These are phyloP conservation scores for Latrodectus elegans DNA, from an alignment of 2,888 invertebrate genomes.

Conservation along the genomic window DNA sequence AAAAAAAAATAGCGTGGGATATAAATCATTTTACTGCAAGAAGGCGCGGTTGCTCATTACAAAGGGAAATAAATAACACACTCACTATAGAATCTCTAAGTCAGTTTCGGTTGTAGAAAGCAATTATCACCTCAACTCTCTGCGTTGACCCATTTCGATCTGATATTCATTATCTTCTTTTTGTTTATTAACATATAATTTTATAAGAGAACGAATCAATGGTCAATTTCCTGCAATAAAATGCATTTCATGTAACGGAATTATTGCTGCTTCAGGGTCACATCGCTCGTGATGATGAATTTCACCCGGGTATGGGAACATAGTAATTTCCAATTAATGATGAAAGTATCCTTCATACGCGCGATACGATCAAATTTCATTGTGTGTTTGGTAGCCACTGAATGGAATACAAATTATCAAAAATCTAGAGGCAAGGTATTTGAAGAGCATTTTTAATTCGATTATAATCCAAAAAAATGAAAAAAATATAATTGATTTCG, in stretches of 20 bases:
- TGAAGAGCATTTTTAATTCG: no score
- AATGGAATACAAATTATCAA: no score
- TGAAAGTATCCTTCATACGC: no score
- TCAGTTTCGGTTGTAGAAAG: slow-evolving; percentile 14
- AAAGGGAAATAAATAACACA: slow-evolving; percentile 51
- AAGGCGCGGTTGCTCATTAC: slow-evolving; percentile 64
- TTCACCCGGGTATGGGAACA: no score
- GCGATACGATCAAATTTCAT: no score
- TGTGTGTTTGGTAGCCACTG: no score
- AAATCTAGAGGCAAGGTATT: no score
- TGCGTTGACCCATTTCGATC: slow-evolving; percentile 54
- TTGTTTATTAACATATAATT: slow-evolving; percentile 18
- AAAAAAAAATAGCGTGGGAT: slow-evolving; percentile 34
- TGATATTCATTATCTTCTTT: slow-evolving; percentile 33
- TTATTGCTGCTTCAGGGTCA: slow-evolving; percentile 31
- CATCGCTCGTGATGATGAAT: neutral
- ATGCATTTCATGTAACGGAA: slow-evolving; percentile 4
- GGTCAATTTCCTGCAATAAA: slow-evolving; percentile 26
- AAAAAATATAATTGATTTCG: no score
- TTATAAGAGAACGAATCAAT: slow-evolving; percentile 23
- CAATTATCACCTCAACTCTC: slow-evolving; percentile 65
- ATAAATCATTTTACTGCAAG: slow-evolving; percentile 53
- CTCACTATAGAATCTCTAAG: slow-evolving; percentile 8
- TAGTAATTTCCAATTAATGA: no score
- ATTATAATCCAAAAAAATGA: no score